Percentiles rank a stretch among this genome's conserved stretches.
These are phyloP conservation scores for Gracilinanus agilis DNA, from an alignment of 2,113 vertebrate genomes.

Conservation along the genomic window DNA sequence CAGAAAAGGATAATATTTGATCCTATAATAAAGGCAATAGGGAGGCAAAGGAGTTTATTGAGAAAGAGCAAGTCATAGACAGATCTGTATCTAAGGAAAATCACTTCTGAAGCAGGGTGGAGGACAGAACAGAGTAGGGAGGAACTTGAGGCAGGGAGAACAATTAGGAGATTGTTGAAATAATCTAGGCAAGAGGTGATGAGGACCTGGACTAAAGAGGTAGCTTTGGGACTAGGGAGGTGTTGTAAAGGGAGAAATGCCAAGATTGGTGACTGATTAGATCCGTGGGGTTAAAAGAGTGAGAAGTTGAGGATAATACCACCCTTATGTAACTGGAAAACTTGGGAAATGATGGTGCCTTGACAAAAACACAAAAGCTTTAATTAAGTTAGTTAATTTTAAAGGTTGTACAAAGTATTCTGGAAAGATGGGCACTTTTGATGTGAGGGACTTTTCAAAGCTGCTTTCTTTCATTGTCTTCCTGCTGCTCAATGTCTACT, in stretches of 20 bases:
- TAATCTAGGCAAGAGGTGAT: background rate
- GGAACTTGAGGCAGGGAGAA: background rate
- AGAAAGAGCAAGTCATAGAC: background rate
- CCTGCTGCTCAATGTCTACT: too few relatives aligned
- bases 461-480: too few relatives aligned
- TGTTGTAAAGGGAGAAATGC: background rate
- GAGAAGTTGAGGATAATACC: background rate
- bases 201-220: background rate
- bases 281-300: background rate
- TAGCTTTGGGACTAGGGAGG: background rate
- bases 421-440: too few relatives aligned
- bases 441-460: too few relatives aligned
- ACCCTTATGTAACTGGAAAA: background rate
- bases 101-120: background rate
- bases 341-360: background rate
- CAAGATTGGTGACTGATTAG: background rate
- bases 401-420: background rate
- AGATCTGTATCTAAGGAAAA: background rate
- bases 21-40: background rate
- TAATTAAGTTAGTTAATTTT: background rate
- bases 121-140: background rate
- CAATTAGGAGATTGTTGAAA: background rate
- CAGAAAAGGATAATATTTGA: background rate
- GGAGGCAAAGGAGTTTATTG: background rate
- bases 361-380: background rate